phyloP scores from a whole-genome alignment of 2,888 invertebrate species.

The Amitus sp. region DNA sequence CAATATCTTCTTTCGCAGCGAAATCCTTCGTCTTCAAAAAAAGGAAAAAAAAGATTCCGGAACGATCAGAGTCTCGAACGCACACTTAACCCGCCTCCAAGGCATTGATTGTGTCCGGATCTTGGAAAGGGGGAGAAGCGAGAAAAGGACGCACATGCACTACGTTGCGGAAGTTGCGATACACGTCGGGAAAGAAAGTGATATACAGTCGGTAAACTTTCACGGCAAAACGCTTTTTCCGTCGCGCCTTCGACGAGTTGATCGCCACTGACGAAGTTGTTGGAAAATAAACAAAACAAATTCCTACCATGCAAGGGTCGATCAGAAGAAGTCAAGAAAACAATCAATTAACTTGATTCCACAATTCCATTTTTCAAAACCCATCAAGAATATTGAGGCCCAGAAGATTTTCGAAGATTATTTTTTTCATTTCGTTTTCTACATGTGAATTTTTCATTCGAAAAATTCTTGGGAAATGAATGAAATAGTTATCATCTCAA shows the following conservation, averaged over 20 bases:
- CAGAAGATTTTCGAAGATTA: no score
- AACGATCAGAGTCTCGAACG: conserved; percentile 11
- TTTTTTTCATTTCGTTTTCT: no score
- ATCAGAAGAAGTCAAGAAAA: no score
- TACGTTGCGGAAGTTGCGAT: conserved; percentile 32
- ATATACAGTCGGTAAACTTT: conserved; percentile 30
- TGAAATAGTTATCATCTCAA: no score
- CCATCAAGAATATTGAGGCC: no score
- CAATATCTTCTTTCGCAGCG: conserved; percentile 20
- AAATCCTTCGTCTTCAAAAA: conserved; percentile 18
- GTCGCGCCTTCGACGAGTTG: neutral
- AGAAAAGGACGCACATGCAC: conserved; percentile 8
- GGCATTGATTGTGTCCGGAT: conserved; percentile 22
- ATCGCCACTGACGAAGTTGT: neutral
- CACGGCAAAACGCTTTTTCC: conserved; percentile 13
- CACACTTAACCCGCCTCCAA: conserved; percentile 11
- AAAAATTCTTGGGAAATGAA: no score
- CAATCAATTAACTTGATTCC: no score
- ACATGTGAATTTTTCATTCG: no score
- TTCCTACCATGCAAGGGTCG: no score
- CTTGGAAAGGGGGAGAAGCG: neutral
- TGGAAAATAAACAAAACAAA: neutral
- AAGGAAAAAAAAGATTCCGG: conserved; percentile 3
- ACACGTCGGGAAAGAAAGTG: conserved; percentile 33
- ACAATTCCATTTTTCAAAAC: no score